These are phyloP conservation scores for Ips nitidus DNA, from an alignment of 1,140 invertebrate genomes.

Conservation along the genomic window DNA sequence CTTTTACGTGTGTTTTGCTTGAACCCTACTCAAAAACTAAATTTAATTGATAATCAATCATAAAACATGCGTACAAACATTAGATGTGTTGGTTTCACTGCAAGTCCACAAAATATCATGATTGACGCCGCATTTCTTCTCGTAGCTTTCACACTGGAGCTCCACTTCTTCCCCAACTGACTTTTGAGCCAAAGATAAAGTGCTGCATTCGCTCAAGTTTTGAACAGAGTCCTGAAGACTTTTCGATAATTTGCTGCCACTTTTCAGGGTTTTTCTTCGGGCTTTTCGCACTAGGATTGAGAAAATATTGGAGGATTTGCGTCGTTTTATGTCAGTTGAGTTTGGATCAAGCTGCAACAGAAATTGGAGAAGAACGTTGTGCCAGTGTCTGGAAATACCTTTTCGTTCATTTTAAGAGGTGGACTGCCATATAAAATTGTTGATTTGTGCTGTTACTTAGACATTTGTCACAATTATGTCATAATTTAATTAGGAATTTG, in stretches of 20 bases:
- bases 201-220: conserved; percentile 26
- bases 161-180: conserved; percentile 28
- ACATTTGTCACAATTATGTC: too few species aligned
- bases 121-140: conserved; percentile 20
- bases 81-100: conserved; percentile 28
- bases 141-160: conserved; percentile 26
- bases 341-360: background rate
- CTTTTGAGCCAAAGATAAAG: conserved; percentile 18
- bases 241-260: conserved; percentile 3
- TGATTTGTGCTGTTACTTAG: too few species aligned
- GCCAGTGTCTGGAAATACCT: too few species aligned
- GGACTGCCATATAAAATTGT: too few species aligned
- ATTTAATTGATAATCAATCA: background rate
- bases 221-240: conserved; percentile 7
- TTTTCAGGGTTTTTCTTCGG: conserved; percentile 13
- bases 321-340: conserved; percentile 18
- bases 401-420: too few species aligned
- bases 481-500: too few species aligned
- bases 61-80: conserved; percentile 14
- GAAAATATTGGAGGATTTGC: conserved; percentile 32
- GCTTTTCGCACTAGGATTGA: conserved; percentile 23
- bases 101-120: conserved; percentile 17
- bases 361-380: too few species aligned
- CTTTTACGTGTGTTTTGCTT: conserved; percentile 3
- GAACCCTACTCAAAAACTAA: conserved; percentile 1